Conservation (phyloP, 2,888 invertebrate genomes). For the Nephrotoma flavescens region DNA sequence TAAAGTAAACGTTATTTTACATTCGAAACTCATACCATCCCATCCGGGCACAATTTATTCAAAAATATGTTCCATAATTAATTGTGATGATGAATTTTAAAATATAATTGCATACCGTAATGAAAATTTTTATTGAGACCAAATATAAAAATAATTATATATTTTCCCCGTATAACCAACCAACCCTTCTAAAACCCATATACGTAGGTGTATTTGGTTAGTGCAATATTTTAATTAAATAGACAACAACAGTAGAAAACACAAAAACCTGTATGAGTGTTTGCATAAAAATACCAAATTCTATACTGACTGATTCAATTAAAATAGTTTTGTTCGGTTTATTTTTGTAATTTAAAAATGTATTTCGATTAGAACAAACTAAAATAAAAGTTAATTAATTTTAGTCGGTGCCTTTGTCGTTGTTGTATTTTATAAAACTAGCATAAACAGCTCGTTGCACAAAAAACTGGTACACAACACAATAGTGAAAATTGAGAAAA, state of each 20-base stretch:
- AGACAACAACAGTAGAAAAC: neutral
- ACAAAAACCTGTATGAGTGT: neutral
- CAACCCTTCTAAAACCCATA: neutral
- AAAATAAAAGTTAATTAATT: neutral
- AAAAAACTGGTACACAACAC: too few relatives aligned
- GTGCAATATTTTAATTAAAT: neutral
- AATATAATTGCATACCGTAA: neutral
- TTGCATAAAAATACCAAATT: neutral
- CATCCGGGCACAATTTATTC: neutral
- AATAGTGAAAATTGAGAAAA: too few relatives aligned
- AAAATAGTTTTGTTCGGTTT: neutral
- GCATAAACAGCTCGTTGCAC: too few relatives aligned
- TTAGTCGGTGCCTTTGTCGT: neutral
- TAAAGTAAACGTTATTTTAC: too few relatives aligned
- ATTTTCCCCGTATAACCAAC: neutral
- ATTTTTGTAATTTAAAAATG: neutral
- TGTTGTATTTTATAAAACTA: too few relatives aligned
- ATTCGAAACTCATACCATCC: too few relatives aligned
- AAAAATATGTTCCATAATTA: neutral
- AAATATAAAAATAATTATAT: neutral
- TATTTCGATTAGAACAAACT: neutral
- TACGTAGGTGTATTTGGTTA: neutral
- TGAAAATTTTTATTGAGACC: neutral
- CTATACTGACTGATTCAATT: neutral
- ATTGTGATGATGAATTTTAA: neutral